Percentiles rank a stretch among this genome's conserved stretches.
Conservation (phyloP, 2,888 invertebrate species). For the Eristalis intricaria region DNA sequence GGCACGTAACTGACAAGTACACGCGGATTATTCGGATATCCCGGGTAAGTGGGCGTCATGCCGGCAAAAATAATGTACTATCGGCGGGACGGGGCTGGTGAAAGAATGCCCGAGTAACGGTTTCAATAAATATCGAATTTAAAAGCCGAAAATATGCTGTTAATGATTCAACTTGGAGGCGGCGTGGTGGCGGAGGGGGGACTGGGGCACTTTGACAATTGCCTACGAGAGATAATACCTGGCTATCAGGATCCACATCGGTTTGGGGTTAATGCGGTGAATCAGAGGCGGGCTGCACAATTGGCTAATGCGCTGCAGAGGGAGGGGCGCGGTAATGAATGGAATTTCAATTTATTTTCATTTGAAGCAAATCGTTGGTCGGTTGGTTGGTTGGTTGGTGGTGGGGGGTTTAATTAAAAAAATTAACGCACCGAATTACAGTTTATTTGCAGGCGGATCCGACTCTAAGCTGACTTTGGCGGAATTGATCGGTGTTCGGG, state of each 20-base stretch:
- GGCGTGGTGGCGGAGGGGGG: neutral
- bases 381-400: too few species aligned
- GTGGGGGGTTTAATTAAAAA: neutral
- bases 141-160: constrained; percentile 59
- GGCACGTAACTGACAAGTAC: constrained; percentile 59
- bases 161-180: constrained; percentile 50
- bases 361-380: neutral
- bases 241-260: constrained; percentile 1
- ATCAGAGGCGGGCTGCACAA: neutral
- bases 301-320: neutral
- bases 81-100: neutral
- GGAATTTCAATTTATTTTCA: neutral
- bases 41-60: constrained; percentile 37
- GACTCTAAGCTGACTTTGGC: neutral
- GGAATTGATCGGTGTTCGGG: neutral
- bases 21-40: constrained; percentile 55
- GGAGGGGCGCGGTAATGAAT: neutral
- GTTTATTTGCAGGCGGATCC: neutral
- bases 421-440: neutral
- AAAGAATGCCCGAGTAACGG: neutral
- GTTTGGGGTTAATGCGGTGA: constrained; percentile 16
- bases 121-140: constrained; percentile 58
- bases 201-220: constrained; percentile 29
- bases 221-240: constrained; percentile 36
- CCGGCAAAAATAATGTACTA: constrained; percentile 47